Conservation (phyloP, 2,888 invertebrate genomes). For the Emmelina monodactyla region DNA sequence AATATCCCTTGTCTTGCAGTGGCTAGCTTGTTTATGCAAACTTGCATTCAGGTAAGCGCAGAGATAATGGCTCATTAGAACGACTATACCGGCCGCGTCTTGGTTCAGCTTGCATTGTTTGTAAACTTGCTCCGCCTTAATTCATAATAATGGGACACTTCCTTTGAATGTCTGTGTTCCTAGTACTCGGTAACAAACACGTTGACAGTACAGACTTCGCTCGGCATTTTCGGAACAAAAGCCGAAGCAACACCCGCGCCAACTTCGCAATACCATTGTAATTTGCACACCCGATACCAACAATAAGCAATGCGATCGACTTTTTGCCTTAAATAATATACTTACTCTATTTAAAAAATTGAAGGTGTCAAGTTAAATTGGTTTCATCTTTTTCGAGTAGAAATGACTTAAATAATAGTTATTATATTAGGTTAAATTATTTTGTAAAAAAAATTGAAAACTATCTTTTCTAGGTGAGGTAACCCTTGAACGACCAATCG, state of each 20-base stretch:
- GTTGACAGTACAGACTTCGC: constrained; percentile 29
- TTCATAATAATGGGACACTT: constrained; percentile 44
- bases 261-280: constrained; percentile 21
- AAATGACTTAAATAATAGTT: too few species aligned
- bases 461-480: constrained; percentile 43
- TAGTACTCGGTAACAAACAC: constrained; percentile 14
- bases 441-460: background rate
- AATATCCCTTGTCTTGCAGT: background rate
- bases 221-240: constrained; percentile 7
- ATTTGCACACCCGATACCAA: constrained; percentile 23
- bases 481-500: constrained; percentile 70
- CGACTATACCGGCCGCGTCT: constrained; percentile 38
- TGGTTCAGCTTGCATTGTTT: constrained; percentile 44
- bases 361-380: too few species aligned
- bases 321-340: too few species aligned
- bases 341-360: too few species aligned
- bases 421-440: too few species aligned
- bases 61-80: constrained; percentile 58
- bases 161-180: constrained; percentile 32
- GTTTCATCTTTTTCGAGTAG: too few species aligned
- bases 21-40: constrained; percentile 19
- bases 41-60: constrained; percentile 28
- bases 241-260: constrained; percentile 12
- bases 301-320: too few species aligned
- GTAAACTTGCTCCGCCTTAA: constrained; percentile 34